phyloP scores from a whole-genome alignment of 2,888 invertebrate species.

The Boloria euphrosyne region DNA sequence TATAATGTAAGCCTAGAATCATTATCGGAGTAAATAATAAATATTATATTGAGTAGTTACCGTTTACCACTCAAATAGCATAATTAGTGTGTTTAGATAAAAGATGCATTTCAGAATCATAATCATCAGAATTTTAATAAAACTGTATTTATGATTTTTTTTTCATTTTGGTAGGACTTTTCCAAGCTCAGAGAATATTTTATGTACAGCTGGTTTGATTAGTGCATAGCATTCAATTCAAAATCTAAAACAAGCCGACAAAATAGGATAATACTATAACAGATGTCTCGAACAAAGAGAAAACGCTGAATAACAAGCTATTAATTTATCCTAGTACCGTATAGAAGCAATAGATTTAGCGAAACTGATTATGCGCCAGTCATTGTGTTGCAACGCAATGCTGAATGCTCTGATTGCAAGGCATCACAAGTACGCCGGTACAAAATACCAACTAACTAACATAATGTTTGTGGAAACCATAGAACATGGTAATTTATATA shows the following conservation, averaged over 20 bases:
- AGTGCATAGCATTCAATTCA: too few species aligned
- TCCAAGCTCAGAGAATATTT: too few species aligned
- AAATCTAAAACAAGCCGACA: too few species aligned
- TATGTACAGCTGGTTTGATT: too few species aligned
- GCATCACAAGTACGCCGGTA: constrained; percentile 47
- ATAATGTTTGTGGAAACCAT: background rate
- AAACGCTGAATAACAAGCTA: constrained; percentile 7
- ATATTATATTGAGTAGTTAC: constrained; percentile 18
- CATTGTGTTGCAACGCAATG: constrained; percentile 77
- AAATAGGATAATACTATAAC: background rate
- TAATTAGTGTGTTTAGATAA: background rate
- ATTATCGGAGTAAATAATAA: constrained; percentile 11
- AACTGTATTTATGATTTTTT: too few species aligned
- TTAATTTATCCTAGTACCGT: constrained; percentile 15
- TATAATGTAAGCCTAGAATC: background rate
- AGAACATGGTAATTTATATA: background rate
- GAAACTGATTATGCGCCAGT: constrained; percentile 69
- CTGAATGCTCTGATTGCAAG: constrained; percentile 79
- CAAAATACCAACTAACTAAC: constrained; percentile 12
- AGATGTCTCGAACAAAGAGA: constrained; percentile 1
- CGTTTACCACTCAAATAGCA: constrained; percentile 21
- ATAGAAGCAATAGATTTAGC: constrained; percentile 44
- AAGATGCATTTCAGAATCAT: constrained; percentile 1
- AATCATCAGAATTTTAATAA: background rate
- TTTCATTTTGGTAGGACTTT: too few species aligned